Evolutionary conservation across 1,140 invertebrate genomes (phyloP), one percentile per base, ranked within the genome.

Genomic region (Papilio xuthus): DNA sequence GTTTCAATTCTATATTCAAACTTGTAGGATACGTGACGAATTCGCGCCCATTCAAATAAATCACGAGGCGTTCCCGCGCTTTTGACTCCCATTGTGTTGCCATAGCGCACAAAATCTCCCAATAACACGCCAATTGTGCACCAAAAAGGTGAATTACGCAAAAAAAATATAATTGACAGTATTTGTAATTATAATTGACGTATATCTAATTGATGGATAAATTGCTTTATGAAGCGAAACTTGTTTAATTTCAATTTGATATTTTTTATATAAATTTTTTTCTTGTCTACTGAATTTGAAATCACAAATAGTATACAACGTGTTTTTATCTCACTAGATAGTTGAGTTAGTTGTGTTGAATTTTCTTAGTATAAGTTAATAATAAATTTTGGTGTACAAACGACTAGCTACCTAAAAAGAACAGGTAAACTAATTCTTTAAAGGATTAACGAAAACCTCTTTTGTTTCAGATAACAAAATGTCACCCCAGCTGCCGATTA

Each of bases 81-180:
- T 90, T 90, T 89, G 86, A 90, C 87, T 89, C 87, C 7, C 71
- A 50, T 78, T 80, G 83, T 86, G 85, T 89, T 89, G 88, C 89
- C 89, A 90, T 87, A 84, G 85, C 80, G 86, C 87, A 85, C 87
- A 91, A 93, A 93, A 88, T 88, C 82, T 75, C 63, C 84, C 76
- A 84, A 89, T 86, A 74, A 69, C 69, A 42, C 77, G 82, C 79
- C 88, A 90, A 90, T 91, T 90, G 88, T 73, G 20, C 41, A n/a
- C 83, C 87, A 90, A 89, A 87, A 87, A 67, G 26, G 26, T 88
- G 77, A 86, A 89, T 84, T 81, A 77, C 78, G 75, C 80, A 88
- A 88, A 89, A 88, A 89, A 90, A 88, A 88, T 79, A 78, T 84
- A 82, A 88, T 82, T 77, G 82, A 80, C 78, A 56, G 75, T 77